Conservation (phyloP, 1,140 invertebrate species). For the Pollicipes pollicipes region DNA sequence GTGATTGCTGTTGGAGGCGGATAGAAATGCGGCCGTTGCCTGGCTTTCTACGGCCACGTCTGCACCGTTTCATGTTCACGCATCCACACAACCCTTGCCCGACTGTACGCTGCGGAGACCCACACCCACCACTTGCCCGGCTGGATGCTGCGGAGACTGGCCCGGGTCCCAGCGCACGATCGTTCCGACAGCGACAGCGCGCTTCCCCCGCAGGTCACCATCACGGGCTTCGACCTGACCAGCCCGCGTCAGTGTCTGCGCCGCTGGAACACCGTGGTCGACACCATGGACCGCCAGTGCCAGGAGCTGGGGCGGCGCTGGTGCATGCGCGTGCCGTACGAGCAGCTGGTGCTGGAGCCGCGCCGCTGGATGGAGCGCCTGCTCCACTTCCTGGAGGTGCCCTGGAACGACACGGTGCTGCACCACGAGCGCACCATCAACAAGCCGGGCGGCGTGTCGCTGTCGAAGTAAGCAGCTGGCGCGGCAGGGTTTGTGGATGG, state of each 20-base stretch:
- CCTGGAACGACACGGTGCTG: slow-evolving; percentile 88
- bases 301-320: slow-evolving; percentile 57
- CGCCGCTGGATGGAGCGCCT: slow-evolving; percentile 74
- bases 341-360: slow-evolving; percentile 89
- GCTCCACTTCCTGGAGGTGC: slow-evolving; percentile 72
- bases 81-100: too few species aligned
- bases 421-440: slow-evolving; percentile 96
- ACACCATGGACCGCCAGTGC: slow-evolving; percentile 87
- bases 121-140: too few species aligned
- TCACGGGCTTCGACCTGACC: slow-evolving; percentile 88
- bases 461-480: slow-evolving; percentile 27
- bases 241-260: slow-evolving; percentile 81
- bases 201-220: slow-evolving; percentile 56
- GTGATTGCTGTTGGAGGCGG: too few species aligned
- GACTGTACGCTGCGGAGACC: too few species aligned
- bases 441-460: slow-evolving; percentile 71
- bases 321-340: slow-evolving; percentile 87
- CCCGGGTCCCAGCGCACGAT: too few species aligned
- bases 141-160: too few species aligned
- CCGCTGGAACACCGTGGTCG: slow-evolving; percentile 91
- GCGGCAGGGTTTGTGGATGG: too few species aligned
- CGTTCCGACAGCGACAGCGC: too few species aligned
- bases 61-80: too few species aligned
- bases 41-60: too few species aligned
- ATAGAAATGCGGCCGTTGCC: too few species aligned